These are phyloP conservation scores for Ondatra zibethicus DNA, from an alignment of 2,113 vertebrate species.

Conservation along the genomic window DNA sequence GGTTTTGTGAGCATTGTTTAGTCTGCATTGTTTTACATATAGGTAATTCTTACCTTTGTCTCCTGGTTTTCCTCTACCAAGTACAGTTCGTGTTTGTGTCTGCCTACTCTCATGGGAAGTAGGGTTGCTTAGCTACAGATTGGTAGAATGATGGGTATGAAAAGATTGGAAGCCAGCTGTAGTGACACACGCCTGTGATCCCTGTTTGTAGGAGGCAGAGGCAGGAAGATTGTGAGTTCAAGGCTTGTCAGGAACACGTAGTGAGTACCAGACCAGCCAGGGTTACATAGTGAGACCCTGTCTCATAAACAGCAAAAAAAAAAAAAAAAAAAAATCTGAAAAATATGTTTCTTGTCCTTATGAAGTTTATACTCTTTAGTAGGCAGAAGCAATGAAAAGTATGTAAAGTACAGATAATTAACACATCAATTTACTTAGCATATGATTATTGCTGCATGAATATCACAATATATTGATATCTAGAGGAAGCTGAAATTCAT, in stretches of 20 bases:
- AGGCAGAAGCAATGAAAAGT: neutral
- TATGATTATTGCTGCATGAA: constrained; percentile 12
- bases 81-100: neutral
- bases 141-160: neutral
- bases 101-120: neutral
- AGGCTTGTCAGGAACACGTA: neutral
- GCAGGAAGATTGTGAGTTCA: neutral
- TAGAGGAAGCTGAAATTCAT: constrained; percentile 37
- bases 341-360: neutral
- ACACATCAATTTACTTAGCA: neutral
- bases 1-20: neutral
- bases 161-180: neutral
- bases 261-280: neutral
- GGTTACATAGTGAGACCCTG: neutral
- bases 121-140: neutral
- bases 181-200: neutral
- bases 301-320: neutral
- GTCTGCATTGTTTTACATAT: constrained; percentile 4
- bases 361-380: neutral
- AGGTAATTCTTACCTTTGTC: neutral
- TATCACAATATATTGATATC: constrained; percentile 10
- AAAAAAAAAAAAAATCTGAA: no score
- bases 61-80: constrained; percentile 17
- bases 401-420: constrained; percentile 4
- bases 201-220: neutral